Conservation (phyloP, 2,113 vertebrate genomes). For the Ptilonorhynchus violaceus region DNA sequence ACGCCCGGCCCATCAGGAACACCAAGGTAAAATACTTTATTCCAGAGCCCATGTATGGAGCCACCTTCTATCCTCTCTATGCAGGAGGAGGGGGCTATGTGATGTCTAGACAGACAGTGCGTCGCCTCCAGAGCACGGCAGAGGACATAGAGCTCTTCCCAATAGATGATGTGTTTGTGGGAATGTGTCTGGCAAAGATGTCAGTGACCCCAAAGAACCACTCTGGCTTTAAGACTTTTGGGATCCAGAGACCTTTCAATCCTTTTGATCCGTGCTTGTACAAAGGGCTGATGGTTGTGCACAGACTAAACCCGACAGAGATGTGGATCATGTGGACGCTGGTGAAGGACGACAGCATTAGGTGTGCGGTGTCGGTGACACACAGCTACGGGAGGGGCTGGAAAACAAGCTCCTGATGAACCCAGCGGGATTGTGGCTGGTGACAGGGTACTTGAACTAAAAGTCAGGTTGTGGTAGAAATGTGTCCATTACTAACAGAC, state of each 20-base stretch:
- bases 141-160: conserved; percentile 73
- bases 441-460: neutral
- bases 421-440: fast-evolving
- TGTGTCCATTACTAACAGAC: neutral
- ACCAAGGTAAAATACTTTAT: conserved; percentile 77
- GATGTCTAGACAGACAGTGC: conserved; percentile 71
- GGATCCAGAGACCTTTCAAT: conserved; percentile 69
- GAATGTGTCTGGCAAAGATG: conserved; percentile 78
- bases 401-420: neutral
- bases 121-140: conserved; percentile 35
- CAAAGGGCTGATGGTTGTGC: conserved; percentile 74
- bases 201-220: conserved; percentile 69
- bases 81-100: conserved; percentile 76
- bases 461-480: neutral
- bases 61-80: conserved; percentile 72
- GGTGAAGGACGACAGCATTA: conserved; percentile 66
- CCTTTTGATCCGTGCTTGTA: conserved; percentile 76
- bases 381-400: neutral
- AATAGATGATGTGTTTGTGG: conserved; percentile 79
- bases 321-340: conserved; percentile 82
- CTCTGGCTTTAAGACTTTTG: conserved; percentile 78
- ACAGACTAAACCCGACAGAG: conserved; percentile 71
- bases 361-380: conserved; percentile 24
- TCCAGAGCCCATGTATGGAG: conserved; percentile 70
- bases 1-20: conserved; percentile 74